These are phyloP conservation scores for Limnephilus auricula DNA, from an alignment of 2,888 invertebrate species.

Conservation along the genomic window DNA sequence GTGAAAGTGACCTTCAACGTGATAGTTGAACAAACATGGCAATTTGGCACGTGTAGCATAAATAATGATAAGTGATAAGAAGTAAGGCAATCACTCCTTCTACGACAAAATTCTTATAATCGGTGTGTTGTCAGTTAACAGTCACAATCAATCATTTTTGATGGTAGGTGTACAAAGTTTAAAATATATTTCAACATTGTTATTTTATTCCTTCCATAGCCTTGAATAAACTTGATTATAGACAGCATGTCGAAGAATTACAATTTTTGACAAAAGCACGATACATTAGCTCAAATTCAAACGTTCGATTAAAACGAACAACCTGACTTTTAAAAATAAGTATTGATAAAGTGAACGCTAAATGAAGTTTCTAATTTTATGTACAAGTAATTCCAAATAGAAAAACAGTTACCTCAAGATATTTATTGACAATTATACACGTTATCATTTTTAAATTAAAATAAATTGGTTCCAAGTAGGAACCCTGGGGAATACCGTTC, in stretches of 20 bases:
- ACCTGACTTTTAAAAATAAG: not conserved
- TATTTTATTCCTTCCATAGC: not conserved
- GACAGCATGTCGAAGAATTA: not conserved
- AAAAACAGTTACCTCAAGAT: too few species aligned
- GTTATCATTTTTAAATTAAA: too few species aligned
- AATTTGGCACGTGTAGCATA: not conserved
- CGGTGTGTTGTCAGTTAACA: not conserved
- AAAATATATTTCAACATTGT: not conserved
- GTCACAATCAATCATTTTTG: not conserved
- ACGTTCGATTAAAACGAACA: not conserved
- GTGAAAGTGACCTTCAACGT: not conserved
- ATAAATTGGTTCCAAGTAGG: too few species aligned
- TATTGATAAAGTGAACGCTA: too few species aligned
- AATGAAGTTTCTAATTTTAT: too few species aligned
- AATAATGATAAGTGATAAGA: not conserved
- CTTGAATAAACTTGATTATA: not conserved
- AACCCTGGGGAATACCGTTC: too few species aligned
- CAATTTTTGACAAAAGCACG: not conserved
- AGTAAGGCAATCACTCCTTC: not conserved
- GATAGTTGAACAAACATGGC: not conserved
- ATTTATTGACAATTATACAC: too few species aligned
- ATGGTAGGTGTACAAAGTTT: not conserved
- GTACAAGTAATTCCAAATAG: too few species aligned
- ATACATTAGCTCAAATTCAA: too few species aligned
- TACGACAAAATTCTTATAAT: not conserved